Conservation (phyloP, 1,140 invertebrate genomes). For the Hyposmocoma kahamanoa region DNA sequence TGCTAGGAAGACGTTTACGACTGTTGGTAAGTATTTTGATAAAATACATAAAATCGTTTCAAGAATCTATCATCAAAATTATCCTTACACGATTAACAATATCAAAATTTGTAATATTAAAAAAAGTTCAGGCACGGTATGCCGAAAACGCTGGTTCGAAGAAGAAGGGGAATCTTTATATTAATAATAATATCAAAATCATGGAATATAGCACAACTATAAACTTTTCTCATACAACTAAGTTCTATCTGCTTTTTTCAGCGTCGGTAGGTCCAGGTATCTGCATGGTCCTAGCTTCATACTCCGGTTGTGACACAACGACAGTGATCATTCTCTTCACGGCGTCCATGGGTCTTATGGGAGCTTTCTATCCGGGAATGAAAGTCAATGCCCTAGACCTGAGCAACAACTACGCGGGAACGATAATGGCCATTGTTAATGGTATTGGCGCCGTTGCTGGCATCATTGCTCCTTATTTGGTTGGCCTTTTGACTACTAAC, state of each 20-base stretch:
- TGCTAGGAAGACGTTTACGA: slow-evolving; percentile 77
- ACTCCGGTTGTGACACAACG: slow-evolving; percentile 75
- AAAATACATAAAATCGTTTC: too few relatives aligned
- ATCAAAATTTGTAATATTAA: too few relatives aligned
- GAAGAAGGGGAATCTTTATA: too few relatives aligned
- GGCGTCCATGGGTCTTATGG: slow-evolving; percentile 81
- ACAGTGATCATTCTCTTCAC: slow-evolving; percentile 80
- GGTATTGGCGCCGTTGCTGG: slow-evolving; percentile 84
- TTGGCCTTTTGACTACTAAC: slow-evolving; percentile 83
- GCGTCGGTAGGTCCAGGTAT: slow-evolving; percentile 74
- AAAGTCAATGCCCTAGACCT: slow-evolving; percentile 86
- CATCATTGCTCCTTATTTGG: slow-evolving; percentile 83
- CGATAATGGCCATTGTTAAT: slow-evolving; percentile 86
- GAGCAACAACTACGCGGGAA: slow-evolving; percentile 85
- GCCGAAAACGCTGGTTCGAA: too few relatives aligned
- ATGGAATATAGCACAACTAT: too few relatives aligned
- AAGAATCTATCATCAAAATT: too few relatives aligned
- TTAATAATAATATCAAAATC: too few relatives aligned
- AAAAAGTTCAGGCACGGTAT: too few relatives aligned
- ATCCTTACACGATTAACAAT: too few relatives aligned
- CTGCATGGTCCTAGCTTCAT: slow-evolving; percentile 76
- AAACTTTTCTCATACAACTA: too few relatives aligned
- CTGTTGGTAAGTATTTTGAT: slow-evolving; percentile 76
- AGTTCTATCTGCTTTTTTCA: too few relatives aligned
- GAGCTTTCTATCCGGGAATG: slow-evolving; percentile 79